Base-by-base conservation (phyloP, 1,140 invertebrate genomes). In the Drosophila navojoa region DNA sequence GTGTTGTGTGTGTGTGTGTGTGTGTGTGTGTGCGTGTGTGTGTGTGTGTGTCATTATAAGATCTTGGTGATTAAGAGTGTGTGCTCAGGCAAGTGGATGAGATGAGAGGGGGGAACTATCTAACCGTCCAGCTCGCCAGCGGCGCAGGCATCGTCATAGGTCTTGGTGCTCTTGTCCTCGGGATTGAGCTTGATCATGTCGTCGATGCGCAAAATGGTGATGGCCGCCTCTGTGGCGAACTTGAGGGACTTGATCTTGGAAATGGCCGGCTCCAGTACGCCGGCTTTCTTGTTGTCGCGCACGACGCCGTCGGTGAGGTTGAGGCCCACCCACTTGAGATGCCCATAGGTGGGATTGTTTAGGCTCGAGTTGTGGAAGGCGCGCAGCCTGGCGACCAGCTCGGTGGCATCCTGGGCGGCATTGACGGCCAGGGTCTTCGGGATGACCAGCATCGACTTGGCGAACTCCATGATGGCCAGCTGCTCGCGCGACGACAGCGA, bases 211-310 rank as follows among this genome's bases (percentile, higher is more conserved):
- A 99, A 94, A 92, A 99, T 99, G 6, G 99, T 99, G 84, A 99
- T 99, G 11, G 99, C 99, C 5, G 99, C 99, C 93, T 99, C 99
- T 0, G 99, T 99, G 7, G 99, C 99, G 92, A 99, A 99, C 93
- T 99, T 99, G 3, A 99, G 93, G 19, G 98, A 98, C 92, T 99
- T 99, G 70, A 99, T 96, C 93, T 99, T 99, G 0, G 98, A 99
- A 73, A 99, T 96, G 3, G 98, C 96, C 4, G 99, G 99, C 92
- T 99, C 99, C 16, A 99, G 94, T 4, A 99, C 98, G n/a, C 99
- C 99, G 2, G 97, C 96, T 70, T 97, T 97, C 71, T 97, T 96
- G 92, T 99, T 99, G 93, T 99, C 98, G 42, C 96, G 93, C 0
- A 99, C 96, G 5, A 93, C 94, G n/a, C 99, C 98, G 85, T 98